A percentile compares a stretch with the other conserved stretches of the same genome.
Conservation (phyloP, 1,140 invertebrate genomes). For the Spodoptera litura region DNA sequence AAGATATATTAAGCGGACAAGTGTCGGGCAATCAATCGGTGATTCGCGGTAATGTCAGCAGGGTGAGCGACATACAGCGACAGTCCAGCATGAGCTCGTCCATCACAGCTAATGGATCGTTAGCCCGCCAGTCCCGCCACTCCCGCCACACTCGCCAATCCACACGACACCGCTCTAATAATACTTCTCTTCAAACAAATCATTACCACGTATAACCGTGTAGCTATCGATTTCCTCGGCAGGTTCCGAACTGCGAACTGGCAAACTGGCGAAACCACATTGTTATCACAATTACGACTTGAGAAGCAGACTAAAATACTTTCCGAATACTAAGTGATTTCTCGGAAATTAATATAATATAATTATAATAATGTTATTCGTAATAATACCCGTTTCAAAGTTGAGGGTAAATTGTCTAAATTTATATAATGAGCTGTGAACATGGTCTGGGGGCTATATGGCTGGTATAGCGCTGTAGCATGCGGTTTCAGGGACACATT, state of each 20-base stretch:
- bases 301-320: slow-evolving; percentile 24
- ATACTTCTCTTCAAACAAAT: slow-evolving; percentile 22
- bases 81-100: slow-evolving; percentile 16
- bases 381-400: slow-evolving; percentile 6
- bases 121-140: not conserved
- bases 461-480: slow-evolving; percentile 4
- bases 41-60: slow-evolving; percentile 24
- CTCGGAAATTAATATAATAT: slow-evolving; percentile 1
- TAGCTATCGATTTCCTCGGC: slow-evolving; percentile 20
- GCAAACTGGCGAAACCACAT: not conserved
- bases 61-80: not conserved
- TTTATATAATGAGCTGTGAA: not conserved
- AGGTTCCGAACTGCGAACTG: not conserved
- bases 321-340: slow-evolving; percentile 24
- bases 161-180: slow-evolving; percentile 8
- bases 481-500: slow-evolving; percentile 45
- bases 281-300: slow-evolving; percentile 24
- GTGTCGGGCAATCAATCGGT: slow-evolving; percentile 22
- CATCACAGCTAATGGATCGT: slow-evolving; percentile 27
- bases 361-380: too few relatives aligned
- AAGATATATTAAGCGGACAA: slow-evolving; percentile 1
- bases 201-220: slow-evolving; percentile 3
- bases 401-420: not conserved
- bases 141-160: not conserved
- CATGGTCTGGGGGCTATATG: not conserved